phyloP scores from a whole-genome alignment of 2,888 invertebrate genomes.

The Troilus luridus region DNA sequence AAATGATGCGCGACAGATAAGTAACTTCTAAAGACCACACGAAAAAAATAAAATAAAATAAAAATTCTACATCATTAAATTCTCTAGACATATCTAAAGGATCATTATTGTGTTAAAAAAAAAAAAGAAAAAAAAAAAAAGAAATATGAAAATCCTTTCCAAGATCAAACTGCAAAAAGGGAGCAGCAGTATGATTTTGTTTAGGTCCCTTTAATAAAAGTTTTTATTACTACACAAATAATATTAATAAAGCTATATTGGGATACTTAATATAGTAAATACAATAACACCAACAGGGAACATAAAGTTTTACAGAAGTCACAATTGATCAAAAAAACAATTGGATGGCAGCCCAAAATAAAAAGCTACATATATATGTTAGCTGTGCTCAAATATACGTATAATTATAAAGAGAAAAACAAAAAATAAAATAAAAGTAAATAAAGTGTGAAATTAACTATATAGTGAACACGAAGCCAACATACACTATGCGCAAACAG shows the following conservation, averaged over 20 bases:
- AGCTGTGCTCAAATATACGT: conserved; percentile 62
- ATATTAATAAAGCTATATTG: conserved; percentile 59
- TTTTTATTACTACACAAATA: conserved; percentile 58
- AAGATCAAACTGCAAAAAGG: conserved; percentile 54
- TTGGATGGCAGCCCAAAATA: conserved; percentile 62
- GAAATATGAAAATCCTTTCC: conserved; percentile 19
- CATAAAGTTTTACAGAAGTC: conserved; percentile 59
- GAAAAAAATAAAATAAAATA: conserved; percentile 39
- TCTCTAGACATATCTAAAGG: conserved; percentile 49
- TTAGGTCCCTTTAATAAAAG: conserved; percentile 53
- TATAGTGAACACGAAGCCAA: conserved; percentile 59
- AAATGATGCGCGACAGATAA: conserved; percentile 64
- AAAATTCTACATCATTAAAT: conserved; percentile 48
- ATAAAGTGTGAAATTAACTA: conserved; percentile 58
- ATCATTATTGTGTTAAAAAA: conserved; percentile 56
- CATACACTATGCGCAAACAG: conserved; percentile 59
- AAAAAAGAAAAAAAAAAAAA: conserved; percentile 15
- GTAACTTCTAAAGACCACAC: conserved; percentile 60
- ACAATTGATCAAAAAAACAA: conserved; percentile 57
- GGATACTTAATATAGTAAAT: conserved; percentile 53
- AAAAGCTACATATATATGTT: conserved; percentile 64
- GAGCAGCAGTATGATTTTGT: conserved; percentile 48
- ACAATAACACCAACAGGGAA: conserved; percentile 59
- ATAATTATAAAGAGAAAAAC: conserved; percentile 29
- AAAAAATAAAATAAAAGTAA: conserved; percentile 17